These are phyloP conservation scores for Habropoda laboriosa DNA, from an alignment of 1,140 invertebrate genomes.

Conservation along the genomic window DNA sequence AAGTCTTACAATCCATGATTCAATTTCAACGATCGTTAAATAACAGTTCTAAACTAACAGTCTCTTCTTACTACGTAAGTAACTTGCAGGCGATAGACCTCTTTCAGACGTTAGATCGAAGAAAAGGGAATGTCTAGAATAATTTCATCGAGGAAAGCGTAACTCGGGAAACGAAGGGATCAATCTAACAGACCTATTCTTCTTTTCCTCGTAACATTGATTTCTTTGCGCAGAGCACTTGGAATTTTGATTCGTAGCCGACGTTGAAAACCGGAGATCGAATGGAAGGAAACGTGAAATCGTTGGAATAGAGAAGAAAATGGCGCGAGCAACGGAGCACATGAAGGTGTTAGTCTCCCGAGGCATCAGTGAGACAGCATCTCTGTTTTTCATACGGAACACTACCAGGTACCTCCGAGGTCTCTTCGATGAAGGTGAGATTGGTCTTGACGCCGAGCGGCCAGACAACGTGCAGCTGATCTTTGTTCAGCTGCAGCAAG, in stretches of 20 bases:
- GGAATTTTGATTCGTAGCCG: too few relatives aligned
- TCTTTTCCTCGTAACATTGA: too few relatives aligned
- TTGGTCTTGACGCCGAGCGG: slow-evolving; percentile 96
- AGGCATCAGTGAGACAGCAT: slow-evolving; percentile 46
- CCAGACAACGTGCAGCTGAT: slow-evolving; percentile 97
- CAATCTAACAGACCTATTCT: neutral
- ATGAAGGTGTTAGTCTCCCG: slow-evolving; percentile 65
- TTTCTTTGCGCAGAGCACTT: too few relatives aligned
- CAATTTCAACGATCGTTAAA: neutral
- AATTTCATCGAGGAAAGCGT: neutral
- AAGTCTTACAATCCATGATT: neutral
- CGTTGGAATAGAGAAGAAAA: too few relatives aligned
- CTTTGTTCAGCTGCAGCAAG: slow-evolving; percentile 98
- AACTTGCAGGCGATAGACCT: too few relatives aligned
- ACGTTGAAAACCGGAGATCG: neutral
- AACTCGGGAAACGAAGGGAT: neutral
- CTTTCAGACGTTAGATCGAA: neutral
- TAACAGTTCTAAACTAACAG: neutral
- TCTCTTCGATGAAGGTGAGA: slow-evolving; percentile 95
- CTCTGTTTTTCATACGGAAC: slow-evolving; percentile 40
- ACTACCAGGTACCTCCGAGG: slow-evolving; percentile 88
- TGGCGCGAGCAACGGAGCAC: slow-evolving; percentile 32
- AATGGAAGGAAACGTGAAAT: neutral
- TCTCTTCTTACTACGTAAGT: neutral
- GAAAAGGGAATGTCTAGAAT: neutral